Conservation (phyloP, 2,113 vertebrate genomes). For the Hystrix brachyura region DNA sequence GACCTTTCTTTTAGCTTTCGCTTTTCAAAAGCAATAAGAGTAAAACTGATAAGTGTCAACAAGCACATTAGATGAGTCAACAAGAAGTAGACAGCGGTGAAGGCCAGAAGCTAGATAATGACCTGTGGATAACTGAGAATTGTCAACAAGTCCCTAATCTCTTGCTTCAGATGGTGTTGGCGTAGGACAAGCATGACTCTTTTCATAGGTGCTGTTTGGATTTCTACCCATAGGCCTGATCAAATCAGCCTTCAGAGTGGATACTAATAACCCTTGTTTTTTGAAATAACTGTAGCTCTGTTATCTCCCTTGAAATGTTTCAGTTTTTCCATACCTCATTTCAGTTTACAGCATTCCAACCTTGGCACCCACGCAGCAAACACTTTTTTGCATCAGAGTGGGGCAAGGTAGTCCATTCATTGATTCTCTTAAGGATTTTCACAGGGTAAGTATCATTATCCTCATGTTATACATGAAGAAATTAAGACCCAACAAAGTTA, state of each 20-base stretch:
- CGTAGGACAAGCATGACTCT: neutral
- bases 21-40: neutral
- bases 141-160: conserved; percentile 1
- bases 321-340: neutral
- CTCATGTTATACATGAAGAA: conserved; percentile 46
- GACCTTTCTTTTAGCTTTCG: conserved; percentile 16
- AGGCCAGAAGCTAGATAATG: neutral
- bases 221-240: conserved; percentile 15
- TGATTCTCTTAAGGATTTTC: conserved; percentile 48
- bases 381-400: neutral
- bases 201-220: neutral
- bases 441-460: neutral
- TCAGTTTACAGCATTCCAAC: conserved; percentile 1
- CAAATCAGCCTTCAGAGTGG: conserved; percentile 16
- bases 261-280: conserved; percentile 21
- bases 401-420: neutral
- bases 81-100: neutral
- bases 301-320: neutral
- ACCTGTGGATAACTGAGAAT: conserved; percentile 17
- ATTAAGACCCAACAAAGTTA: conserved; percentile 14
- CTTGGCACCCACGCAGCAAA: neutral
- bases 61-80: conserved; percentile 19
- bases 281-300: neutral
- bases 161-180: conserved; percentile 27
- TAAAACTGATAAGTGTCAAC: conserved; percentile 41